Conservation (phyloP, 2,888 invertebrate species). For the Penaeus monodon region DNA sequence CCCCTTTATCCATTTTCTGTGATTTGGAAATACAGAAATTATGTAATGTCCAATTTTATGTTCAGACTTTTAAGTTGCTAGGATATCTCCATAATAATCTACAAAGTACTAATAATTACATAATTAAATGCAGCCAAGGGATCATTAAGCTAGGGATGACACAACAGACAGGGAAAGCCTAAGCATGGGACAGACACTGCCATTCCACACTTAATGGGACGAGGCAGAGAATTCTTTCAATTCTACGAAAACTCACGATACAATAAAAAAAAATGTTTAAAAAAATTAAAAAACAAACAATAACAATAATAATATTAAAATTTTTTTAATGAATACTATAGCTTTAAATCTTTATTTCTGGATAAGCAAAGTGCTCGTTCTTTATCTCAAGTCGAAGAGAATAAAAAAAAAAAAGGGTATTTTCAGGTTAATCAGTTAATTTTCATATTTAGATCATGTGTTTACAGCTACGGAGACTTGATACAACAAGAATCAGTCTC, state of each 20-base stretch:
- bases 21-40: no score
- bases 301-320: no score
- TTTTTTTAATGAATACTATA: no score
- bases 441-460: slow-evolving; percentile 13
- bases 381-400: background rate
- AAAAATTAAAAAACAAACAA: no score
- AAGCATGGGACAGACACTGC: slow-evolving; percentile 5
- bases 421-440: background rate
- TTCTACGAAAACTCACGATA: background rate
- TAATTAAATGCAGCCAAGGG: slow-evolving; percentile 16
- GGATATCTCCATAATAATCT: background rate
- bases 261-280: background rate
- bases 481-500: background rate
- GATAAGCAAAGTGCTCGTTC: background rate
- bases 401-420: background rate
- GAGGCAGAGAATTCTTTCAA: background rate
- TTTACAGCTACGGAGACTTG: no score
- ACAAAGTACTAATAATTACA: slow-evolving; percentile 10
- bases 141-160: slow-evolving; percentile 11
- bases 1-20: no score
- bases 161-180: slow-evolving; percentile 19
- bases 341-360: no score
- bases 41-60: no score
- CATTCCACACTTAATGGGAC: background rate
- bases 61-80: background rate